Evolutionary conservation across 2,888 invertebrate species (phyloP), one percentile per base, ranked within the genome.

Genomic region (Falcaria lacertinaria): DNA sequence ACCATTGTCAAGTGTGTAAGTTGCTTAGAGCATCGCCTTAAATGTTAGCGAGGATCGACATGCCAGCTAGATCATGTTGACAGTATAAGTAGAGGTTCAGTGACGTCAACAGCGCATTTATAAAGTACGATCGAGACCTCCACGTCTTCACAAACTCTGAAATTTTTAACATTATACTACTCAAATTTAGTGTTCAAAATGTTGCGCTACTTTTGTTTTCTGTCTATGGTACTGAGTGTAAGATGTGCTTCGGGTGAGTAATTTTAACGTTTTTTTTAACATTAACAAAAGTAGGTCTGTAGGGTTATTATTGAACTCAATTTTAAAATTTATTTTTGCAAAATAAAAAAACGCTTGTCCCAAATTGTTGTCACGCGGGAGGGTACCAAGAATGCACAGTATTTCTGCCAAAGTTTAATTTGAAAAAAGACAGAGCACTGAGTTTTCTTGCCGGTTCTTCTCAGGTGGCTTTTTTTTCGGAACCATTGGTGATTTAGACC

Each of bases 231-330:
- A 43, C 54, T 76, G 13, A 68, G 68, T 40, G 76, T 52, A 6
- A 60, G 48, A 22, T 70, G 69, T 1, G 72, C 66, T 45, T 61
- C 58, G 4, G 80, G 82, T 83, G 44, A 69, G 80, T 64, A 38
- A 11, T 34, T 4, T 7, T 36, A n/a, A 19, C 14, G 17, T 36
- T 3, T 33, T 14, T 35, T 33, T 38, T 2, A 8, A 13, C 8
- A 19, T 33, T 6, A 15, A 0, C 16, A 4, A 14, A 13, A 35
- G 0, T 15, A 19, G 19, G 2, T 19, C n/a, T n/a, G n/a, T n/a
- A n/a, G n/a, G n/a, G n/a, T n/a, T n/a, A n/a, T n/a, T n/a, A n/a
- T n/a, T n/a, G n/a, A n/a, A n/a, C n/a, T n/a, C n/a, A n/a, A n/a
- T n/a, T n/a, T n/a, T n/a, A n/a, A n/a, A n/a, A n/a, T n/a, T n/a